phyloP scores from a whole-genome alignment of 1,140 invertebrate genomes.

The Drepana arcuata region DNA sequence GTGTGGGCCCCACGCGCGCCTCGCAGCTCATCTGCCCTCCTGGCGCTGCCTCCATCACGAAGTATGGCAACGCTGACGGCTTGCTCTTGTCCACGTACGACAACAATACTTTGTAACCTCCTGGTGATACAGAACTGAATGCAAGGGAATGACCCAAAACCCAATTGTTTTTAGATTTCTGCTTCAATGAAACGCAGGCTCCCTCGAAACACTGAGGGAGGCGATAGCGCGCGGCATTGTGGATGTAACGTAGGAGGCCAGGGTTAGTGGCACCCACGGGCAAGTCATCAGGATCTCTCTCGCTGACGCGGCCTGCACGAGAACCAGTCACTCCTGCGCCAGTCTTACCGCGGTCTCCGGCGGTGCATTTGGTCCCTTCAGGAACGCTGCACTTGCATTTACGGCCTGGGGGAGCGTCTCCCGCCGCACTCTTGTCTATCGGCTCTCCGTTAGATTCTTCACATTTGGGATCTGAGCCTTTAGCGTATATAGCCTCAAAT shows the following conservation, averaged over 20 bases:
- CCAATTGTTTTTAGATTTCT: constrained; percentile 45
- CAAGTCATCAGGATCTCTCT: constrained; percentile 25
- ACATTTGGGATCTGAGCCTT: constrained; percentile 32
- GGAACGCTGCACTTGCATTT: constrained; percentile 22
- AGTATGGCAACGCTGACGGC: constrained; percentile 37
- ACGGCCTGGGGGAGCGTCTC: constrained; percentile 23
- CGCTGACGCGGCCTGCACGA: constrained; percentile 26
- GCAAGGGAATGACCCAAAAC: constrained; percentile 50
- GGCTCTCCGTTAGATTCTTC: constrained; percentile 3
- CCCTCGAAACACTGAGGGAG: constrained; percentile 61
- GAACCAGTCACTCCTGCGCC: constrained; percentile 58
- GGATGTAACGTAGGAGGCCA: constrained; percentile 51
- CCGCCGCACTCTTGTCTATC: constrained; percentile 22
- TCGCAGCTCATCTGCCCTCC: constrained; percentile 62
- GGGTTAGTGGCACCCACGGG: constrained; percentile 37
- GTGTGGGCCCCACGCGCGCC: constrained; percentile 42
- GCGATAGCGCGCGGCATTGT: constrained; percentile 50
- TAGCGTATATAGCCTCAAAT: constrained; percentile 43
- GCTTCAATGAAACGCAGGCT: constrained; percentile 42
- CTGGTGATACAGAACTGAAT: constrained; percentile 58
- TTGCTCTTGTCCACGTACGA: constrained; percentile 50
- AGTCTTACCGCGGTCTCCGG: constrained; percentile 46
- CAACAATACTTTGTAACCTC: constrained; percentile 52
- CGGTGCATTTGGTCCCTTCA: constrained; percentile 21
- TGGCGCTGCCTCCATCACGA: constrained; percentile 60